Evolutionary conservation across 2,113 vertebrate species (phyloP).

Genomic region (Mesembrinibis cayennensis): DNA sequence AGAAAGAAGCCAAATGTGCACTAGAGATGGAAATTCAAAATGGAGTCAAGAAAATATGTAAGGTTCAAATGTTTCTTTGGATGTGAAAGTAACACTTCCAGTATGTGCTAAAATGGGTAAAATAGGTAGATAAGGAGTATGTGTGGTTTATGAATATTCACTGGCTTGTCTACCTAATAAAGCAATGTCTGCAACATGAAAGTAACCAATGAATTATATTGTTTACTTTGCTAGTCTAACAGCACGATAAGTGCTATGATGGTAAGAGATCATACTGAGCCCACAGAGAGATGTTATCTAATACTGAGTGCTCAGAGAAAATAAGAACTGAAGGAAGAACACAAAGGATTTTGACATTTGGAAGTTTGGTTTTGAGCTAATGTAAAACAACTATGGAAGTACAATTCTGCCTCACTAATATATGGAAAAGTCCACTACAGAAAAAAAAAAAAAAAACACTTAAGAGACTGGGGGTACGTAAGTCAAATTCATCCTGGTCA

Average conservation of each 20-base stretch:
- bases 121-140: background rate
- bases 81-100: background rate
- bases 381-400: background rate
- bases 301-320: background rate
- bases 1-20: background rate
- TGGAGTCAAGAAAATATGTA: background rate
- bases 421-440: background rate
- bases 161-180: background rate
- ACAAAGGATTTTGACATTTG: background rate
- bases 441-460: background rate
- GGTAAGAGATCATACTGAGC: background rate
- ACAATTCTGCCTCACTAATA: background rate
- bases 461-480: background rate
- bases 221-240: background rate
- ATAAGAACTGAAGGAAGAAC: background rate
- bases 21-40: background rate
- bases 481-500: slow-evolving; percentile 27
- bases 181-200: background rate
- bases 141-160: background rate
- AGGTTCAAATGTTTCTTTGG: background rate
- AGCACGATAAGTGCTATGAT: background rate
- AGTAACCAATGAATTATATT: background rate
- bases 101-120: background rate
- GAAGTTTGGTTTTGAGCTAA: background rate
- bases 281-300: background rate